Percentiles rank a stretch among this genome's conserved stretches.
phyloP scores from a whole-genome alignment of 2,797 vertebrate genomes.

The Acrocephalus scirpaceus region DNA sequence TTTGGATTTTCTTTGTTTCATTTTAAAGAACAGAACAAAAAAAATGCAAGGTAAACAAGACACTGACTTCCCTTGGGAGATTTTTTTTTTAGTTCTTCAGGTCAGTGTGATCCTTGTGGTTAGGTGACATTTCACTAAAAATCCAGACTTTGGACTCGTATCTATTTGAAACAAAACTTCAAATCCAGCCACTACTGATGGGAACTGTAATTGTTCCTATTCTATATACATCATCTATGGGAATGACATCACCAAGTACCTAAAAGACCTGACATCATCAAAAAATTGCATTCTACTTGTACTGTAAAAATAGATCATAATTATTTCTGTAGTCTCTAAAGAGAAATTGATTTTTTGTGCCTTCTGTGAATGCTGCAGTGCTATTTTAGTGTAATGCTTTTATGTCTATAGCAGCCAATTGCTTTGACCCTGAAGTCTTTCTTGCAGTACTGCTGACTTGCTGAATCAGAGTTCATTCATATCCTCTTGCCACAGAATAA shows the following conservation, averaged over 20 bases:
- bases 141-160: background rate
- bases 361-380: conserved; percentile 26
- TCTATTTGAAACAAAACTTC: background rate
- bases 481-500: background rate
- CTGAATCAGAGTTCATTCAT: conserved; percentile 49
- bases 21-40: background rate
- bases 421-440: conserved; percentile 61
- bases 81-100: background rate
- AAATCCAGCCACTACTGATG: background rate
- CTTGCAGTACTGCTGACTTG: conserved; percentile 26
- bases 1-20: background rate
- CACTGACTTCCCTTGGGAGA: background rate
- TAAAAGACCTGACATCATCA: conserved; percentile 6
- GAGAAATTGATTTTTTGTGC: conserved; percentile 37
- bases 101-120: background rate
- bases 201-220: background rate
- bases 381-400: conserved; percentile 45
- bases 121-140: background rate
- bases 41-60: background rate
- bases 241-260: background rate
- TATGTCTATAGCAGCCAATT: conserved; percentile 37
- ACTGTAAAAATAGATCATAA: conserved; percentile 11
- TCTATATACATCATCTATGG: background rate
- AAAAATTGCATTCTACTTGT: conserved; percentile 4
- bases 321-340: conserved; percentile 24